These are phyloP conservation scores for Hypomesus transpacificus DNA, from an alignment of 2,113 vertebrate species.

Conservation along the genomic window DNA sequence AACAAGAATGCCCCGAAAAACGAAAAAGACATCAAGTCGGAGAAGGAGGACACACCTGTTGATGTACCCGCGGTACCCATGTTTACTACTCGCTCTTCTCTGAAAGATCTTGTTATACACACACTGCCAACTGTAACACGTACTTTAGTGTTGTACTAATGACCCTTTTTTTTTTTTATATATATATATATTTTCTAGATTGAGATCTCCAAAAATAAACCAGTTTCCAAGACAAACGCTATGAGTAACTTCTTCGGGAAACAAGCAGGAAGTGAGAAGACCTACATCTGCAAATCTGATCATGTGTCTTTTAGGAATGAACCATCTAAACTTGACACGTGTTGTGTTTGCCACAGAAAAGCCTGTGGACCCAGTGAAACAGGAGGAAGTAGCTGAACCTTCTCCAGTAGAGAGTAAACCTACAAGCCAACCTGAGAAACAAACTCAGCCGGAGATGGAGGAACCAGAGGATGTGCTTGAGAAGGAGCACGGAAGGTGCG, in stretches of 20 bases:
- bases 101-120: no score
- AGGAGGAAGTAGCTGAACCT: slow-evolving; percentile 38
- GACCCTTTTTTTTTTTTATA: background rate
- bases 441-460: slow-evolving; percentile 62
- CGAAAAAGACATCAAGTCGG: slow-evolving; percentile 76
- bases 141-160: no score
- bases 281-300: background rate
- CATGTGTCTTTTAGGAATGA: background rate
- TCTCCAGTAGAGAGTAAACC: slow-evolving; percentile 48
- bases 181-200: slow-evolving; percentile 77
- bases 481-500: slow-evolving; percentile 62
- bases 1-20: slow-evolving; percentile 70
- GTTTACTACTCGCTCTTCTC: no score
- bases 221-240: slow-evolving; percentile 66
- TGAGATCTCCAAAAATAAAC: slow-evolving; percentile 73
- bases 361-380: slow-evolving; percentile 51
- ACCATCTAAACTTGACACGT: background rate
- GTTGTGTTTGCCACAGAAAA: slow-evolving; percentile 41
- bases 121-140: no score
- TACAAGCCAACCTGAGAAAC: slow-evolving; percentile 49
- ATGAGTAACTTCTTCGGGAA: slow-evolving; percentile 88
- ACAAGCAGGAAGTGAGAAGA: slow-evolving; percentile 82
- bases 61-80: slow-evolving; percentile 23
- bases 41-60: slow-evolving; percentile 66
- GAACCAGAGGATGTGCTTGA: slow-evolving; percentile 27